Conservation (phyloP, 2,113 vertebrate genomes). For the Stercorarius parasiticus region DNA sequence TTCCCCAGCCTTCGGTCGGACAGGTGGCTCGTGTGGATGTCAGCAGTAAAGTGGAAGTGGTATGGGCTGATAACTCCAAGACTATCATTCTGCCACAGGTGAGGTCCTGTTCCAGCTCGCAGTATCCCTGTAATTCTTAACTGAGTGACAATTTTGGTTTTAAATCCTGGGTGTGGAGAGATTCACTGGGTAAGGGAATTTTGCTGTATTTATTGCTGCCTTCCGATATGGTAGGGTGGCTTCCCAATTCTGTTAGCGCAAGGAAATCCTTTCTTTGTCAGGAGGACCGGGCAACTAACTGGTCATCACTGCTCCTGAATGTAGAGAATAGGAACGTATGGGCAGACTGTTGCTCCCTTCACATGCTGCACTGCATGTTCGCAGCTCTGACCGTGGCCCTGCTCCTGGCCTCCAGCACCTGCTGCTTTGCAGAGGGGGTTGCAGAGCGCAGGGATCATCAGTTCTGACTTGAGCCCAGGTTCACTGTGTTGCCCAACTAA, state of each 20-base stretch:
- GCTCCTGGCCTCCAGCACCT: background rate
- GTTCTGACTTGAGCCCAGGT: background rate
- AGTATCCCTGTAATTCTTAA: background rate
- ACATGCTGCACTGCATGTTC: background rate
- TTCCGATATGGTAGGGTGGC: background rate
- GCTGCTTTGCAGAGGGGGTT: background rate
- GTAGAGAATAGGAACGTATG: background rate
- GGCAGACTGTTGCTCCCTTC: background rate
- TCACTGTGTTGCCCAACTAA: background rate
- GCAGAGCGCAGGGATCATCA: background rate
- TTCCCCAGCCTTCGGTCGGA: conserved; percentile 88
- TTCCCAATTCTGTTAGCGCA: background rate
- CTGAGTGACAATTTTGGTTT: background rate
- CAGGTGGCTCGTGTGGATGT: conserved; percentile 94
- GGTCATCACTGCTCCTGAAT: background rate
- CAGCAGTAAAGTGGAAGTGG: conserved; percentile 98
- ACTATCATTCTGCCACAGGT: conserved; percentile 97
- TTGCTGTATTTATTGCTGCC: background rate
- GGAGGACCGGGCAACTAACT: background rate
- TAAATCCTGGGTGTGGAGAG: background rate
- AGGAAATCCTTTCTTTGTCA: background rate
- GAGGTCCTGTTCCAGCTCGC: background rate
- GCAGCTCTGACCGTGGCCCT: background rate
- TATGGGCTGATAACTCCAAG: conserved; percentile 95
- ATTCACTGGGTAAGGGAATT: background rate